These are phyloP conservation scores for Mellivora capensis DNA, from an alignment of 2,113 vertebrate species.

Conservation along the genomic window DNA sequence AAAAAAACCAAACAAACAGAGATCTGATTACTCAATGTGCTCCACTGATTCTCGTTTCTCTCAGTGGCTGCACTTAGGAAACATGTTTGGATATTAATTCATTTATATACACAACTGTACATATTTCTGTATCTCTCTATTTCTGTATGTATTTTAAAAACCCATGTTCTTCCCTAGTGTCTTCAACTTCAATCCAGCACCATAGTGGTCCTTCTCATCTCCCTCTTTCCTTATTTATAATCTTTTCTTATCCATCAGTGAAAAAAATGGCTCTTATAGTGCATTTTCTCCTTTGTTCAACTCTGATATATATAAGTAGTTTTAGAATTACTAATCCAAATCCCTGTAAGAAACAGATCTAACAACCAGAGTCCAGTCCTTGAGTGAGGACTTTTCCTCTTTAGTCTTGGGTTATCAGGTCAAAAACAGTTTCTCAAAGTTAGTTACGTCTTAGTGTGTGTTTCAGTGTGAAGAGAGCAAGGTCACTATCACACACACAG, in stretches of 20 bases:
- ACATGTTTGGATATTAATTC: no score
- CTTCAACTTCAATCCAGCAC: neutral
- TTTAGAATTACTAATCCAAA: neutral
- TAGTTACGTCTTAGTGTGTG: neutral
- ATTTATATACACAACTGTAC: neutral
- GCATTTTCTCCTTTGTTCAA: neutral
- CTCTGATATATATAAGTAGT: neutral
- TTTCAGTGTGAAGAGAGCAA: no score
- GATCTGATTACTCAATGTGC: neutral
- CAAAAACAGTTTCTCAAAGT: neutral
- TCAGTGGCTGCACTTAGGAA: neutral
- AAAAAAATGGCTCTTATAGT: neutral
- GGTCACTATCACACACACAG: no score
- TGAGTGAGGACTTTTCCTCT: neutral
- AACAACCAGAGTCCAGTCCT: neutral
- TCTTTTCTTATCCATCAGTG: neutral
- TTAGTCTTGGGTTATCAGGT: neutral
- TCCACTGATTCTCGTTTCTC: neutral
- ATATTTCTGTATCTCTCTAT: neutral
- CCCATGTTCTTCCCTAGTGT: neutral
- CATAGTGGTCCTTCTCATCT: neutral
- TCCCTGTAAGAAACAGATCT: neutral
- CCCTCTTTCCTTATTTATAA: neutral
- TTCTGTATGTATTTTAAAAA: neutral
- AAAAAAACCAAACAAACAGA: neutral